Evolutionary conservation across 2,113 vertebrate genomes (phyloP), one percentile per base, ranked within the genome.

Genomic region (Protomyctophum bolini): DNA sequence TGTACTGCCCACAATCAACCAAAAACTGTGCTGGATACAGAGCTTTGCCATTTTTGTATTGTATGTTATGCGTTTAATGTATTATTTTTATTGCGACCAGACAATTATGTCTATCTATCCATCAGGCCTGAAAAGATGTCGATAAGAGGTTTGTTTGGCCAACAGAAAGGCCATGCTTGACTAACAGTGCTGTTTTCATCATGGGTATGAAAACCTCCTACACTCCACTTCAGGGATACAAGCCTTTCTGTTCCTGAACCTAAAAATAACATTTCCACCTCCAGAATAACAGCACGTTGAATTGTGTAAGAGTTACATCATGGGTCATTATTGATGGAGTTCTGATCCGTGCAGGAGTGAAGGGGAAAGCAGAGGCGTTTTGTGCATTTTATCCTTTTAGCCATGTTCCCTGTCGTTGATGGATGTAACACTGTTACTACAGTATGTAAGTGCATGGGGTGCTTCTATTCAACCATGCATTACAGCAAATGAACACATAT

Each of bases 151-250:
- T 41, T 41, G 33, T 41, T 41, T 6, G 33, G 33, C 4, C 33
- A 41, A 41, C 33, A 41, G 33, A 3, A 41, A 41, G 33, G 33
- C 33, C 33, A 41, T 41, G 5, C 1, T 41, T 41, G 33, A 41
- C 33, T 41, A 41, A 41, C 33, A 41, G 33, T 41, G 33, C 33
- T 41, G 33, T 41, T 41, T 41, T 41, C 33, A 41, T 41, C 3
- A 41, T 41, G 33, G 33, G 3, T 41, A 41, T 41, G 33, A 41
- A 67, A n/a, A 73, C 68, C 82, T 80, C 85, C 82, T 73, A 80
- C 87, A 54, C 64, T 63, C 58, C 52, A 58, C 85, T 87, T 85
- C 65, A 81, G 72, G 77, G 75, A 66, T 60, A 41, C 33, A 46
- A 12, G 33, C 10, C 48, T 60, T 46, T 63, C 14, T 63, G 56